A percentile compares a stretch with the other conserved stretches of the same genome.
phyloP scores from a whole-genome alignment of 2,113 vertebrate genomes.

The Sterrhoptilus dennistouni region DNA sequence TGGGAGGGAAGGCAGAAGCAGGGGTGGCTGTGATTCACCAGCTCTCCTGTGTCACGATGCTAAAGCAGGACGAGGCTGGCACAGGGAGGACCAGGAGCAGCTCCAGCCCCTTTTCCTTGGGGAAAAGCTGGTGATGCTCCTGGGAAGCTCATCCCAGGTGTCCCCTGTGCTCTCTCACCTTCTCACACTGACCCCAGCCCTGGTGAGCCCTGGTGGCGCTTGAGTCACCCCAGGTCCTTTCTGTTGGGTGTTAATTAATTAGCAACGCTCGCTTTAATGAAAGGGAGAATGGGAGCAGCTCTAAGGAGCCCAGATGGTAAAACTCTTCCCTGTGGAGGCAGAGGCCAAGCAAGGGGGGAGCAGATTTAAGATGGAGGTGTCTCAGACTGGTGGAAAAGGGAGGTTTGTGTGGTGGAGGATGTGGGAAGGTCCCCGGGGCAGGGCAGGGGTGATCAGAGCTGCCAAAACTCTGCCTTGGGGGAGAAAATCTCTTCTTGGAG shows the following conservation, averaged over 20 bases:
- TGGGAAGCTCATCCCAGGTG: rapidly evolving
- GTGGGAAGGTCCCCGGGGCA: background rate
- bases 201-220: background rate
- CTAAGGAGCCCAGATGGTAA: background rate
- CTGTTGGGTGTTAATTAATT: background rate
- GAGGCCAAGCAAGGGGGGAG: background rate
- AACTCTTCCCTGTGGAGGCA: background rate
- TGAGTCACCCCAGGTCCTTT: constrained; percentile 24
- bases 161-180: background rate
- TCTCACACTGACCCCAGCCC: rapidly evolving
- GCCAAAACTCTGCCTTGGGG: background rate
- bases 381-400: background rate
- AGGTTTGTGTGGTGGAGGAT: background rate
- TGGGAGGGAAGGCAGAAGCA: background rate
- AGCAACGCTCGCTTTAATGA: background rate
- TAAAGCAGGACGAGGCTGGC: background rate
- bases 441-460: background rate
- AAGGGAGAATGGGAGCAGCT: background rate
- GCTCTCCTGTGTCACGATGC: background rate
- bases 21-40: constrained; percentile 23
- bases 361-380: background rate
- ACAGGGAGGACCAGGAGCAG: rapidly evolving
- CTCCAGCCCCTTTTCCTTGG: background rate
- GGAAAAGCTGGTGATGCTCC: background rate
- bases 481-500: background rate